phyloP scores from a whole-genome alignment of 2,797 vertebrate species.

The Tragelaphus oryx region DNA sequence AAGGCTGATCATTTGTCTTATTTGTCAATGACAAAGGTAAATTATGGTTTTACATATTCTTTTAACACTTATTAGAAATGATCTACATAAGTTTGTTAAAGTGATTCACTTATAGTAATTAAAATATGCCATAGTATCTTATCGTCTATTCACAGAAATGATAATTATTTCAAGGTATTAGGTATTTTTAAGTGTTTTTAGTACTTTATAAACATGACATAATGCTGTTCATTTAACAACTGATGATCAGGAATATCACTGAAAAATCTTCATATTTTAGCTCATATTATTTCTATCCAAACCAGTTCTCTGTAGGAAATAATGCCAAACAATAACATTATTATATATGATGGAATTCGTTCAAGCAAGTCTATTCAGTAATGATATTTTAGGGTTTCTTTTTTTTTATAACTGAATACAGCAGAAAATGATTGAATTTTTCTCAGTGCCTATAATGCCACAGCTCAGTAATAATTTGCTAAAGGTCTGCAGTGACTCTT shows the following conservation, averaged over 20 bases:
- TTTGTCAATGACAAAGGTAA: not conserved
- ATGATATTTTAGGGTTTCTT: not conserved
- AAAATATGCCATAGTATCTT: not conserved
- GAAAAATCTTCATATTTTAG: not conserved
- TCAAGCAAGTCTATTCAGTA: slow-evolving; percentile 31
- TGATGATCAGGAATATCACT: not conserved
- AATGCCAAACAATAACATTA: not conserved
- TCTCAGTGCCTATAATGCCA: not conserved
- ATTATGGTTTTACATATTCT: not conserved
- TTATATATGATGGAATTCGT: slow-evolving; percentile 36
- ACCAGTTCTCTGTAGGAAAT: slow-evolving; percentile 22
- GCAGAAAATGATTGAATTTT: slow-evolving; percentile 39
- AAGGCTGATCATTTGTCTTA: not conserved
- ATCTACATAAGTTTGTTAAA: not conserved
- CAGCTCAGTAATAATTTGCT: slow-evolving; percentile 34
- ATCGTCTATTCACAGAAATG: not conserved
- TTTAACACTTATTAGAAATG: not conserved
- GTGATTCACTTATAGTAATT: not conserved
- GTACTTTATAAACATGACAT: not conserved
- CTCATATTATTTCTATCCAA: slow-evolving; percentile 20
- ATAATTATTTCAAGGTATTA: not conserved
- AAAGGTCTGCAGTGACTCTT: slow-evolving; percentile 27
- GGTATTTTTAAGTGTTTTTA: not conserved
- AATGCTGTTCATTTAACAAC: not conserved
- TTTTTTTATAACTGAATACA: slow-evolving; percentile 21